Base-by-base conservation (phyloP, 2,113 vertebrate species). In the Sorex fumeus region DNA sequence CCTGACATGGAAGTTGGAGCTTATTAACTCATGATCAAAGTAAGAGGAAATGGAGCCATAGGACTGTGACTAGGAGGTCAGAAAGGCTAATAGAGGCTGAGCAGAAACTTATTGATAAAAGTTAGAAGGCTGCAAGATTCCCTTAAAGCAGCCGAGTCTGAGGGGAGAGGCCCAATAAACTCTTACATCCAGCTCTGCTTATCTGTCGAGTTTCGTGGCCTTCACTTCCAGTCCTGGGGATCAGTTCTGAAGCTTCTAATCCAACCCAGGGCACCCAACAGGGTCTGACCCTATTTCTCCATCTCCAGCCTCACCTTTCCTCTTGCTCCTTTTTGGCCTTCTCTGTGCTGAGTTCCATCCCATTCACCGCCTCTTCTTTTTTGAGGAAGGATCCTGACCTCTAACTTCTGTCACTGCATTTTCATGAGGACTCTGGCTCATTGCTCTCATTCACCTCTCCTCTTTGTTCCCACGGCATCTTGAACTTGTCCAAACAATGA, bases 391-490 rank as follows among this genome's bases (percentile, higher is more conserved):
- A 10, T 66, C 40, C 16, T 70, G 13, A 19, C 16, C 53, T 45
- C 43, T 76, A 30, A n/a, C 34, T 53, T 28, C 40, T 43, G 25
- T 25, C 23, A 23, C 0, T 43, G 77, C 19, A 9, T 82, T 47
- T 53, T 30, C 32, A 32, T 23, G 69, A 75, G 69, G 64, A 23
- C 11, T 82, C 62, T 64, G 62, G 36, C 36, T 53, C 34, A 86
- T 60, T 0, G 0, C 15, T 32, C 43, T 69, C 79, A 27, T 28
- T 57, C 11, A 3, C 8, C 12, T 28, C 34, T 30, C 40, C 62
- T 91, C 91, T 82, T 92, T 30, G 62, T 47, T 40, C 40, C 50
- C n/a, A 11, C 13, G 64, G n/a, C 72, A 84, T 40, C n/a, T 21
- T 32, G 30, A 83, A 78, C 50, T 36, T 71, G 27, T 32, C 40